These are phyloP conservation scores for Limanda limanda DNA, from an alignment of 2,113 vertebrate genomes.

Conservation along the genomic window DNA sequence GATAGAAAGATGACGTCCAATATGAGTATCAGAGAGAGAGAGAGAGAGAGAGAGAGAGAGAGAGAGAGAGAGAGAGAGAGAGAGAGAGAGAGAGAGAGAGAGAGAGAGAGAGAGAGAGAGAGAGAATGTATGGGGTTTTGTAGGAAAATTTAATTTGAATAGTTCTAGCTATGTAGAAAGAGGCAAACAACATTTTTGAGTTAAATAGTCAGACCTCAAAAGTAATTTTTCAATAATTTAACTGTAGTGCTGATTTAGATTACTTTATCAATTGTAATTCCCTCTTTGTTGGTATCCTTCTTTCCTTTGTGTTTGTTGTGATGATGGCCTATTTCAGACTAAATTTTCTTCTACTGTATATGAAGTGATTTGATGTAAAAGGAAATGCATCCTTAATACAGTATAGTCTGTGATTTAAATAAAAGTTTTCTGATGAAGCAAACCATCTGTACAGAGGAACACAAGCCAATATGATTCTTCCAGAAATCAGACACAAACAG, in stretches of 20 bases:
- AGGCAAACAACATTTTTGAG: background rate
- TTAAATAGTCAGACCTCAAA: background rate
- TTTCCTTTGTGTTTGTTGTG: background rate
- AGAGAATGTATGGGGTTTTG: background rate
- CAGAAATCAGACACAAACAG: background rate
- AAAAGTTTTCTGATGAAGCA: constrained; percentile 12
- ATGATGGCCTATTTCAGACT: background rate
- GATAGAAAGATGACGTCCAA: background rate
- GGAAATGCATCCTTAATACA: constrained; percentile 1
- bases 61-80: background rate
- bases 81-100: too few relatives aligned
- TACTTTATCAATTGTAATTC: background rate
- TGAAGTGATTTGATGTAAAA: background rate
- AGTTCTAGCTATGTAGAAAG: background rate
- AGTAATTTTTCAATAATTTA: background rate
- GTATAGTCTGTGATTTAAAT: constrained; percentile 11
- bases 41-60: background rate
- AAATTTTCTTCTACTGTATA: background rate
- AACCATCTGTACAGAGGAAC: background rate
- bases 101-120: too few relatives aligned
- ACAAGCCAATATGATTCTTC: background rate
- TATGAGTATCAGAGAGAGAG: background rate
- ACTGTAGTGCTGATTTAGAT: background rate
- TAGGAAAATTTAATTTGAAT: background rate
- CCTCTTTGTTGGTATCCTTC: constrained; percentile 5